phyloP scores from a whole-genome alignment of 2,888 invertebrate genomes.

The Boloria euphrosyne region DNA sequence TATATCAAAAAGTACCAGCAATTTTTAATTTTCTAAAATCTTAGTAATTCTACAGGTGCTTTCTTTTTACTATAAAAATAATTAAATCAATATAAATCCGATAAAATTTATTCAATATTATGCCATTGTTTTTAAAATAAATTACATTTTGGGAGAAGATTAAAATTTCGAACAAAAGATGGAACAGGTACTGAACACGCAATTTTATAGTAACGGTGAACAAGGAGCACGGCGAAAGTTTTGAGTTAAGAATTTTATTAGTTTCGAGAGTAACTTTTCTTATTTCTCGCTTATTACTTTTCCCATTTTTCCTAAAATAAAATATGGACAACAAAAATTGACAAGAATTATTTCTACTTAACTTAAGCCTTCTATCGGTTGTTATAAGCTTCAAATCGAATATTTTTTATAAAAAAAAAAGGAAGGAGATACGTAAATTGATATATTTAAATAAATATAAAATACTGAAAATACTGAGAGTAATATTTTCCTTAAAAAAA shows the following conservation, averaged over 20 bases:
- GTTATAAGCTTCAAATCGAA: background rate
- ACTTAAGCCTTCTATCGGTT: background rate
- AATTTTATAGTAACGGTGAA: constrained; percentile 34
- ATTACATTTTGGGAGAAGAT: constrained; percentile 4
- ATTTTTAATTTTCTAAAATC: no score
- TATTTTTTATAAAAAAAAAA: background rate
- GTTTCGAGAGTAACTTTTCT: constrained; percentile 39
- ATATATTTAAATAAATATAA: no score
- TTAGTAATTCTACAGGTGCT: no score
- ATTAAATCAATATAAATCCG: background rate
- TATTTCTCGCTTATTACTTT: constrained; percentile 39
- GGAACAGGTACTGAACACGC: constrained; percentile 33
- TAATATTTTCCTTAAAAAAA: no score
- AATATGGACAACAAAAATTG: constrained; percentile 29
- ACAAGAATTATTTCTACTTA: constrained; percentile 25
- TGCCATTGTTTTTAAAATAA: background rate
- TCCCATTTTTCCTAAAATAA: constrained; percentile 37
- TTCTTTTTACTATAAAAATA: no score
- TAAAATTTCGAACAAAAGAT: constrained; percentile 17
- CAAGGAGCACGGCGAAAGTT: constrained; percentile 38
- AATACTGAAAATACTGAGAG: no score
- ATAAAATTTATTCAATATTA: background rate
- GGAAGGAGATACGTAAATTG: no score
- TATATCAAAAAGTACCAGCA: no score
- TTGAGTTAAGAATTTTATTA: constrained; percentile 43